Evolutionary conservation across 2,888 invertebrate species (phyloP).

Genomic region (Petrolisthes manimaculis): DNA sequence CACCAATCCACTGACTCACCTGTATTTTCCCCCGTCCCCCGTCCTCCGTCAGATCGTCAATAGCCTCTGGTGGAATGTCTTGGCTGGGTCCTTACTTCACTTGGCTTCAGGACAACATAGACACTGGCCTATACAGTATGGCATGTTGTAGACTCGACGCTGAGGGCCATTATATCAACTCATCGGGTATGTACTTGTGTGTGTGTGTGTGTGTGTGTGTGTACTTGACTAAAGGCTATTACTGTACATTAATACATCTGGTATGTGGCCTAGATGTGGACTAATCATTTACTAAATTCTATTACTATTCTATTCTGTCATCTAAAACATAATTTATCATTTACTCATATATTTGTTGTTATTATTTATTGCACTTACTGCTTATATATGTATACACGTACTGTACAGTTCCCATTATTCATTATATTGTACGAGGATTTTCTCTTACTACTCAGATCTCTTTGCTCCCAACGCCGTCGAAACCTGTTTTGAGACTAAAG

Average conservation of each 20-base stretch:
- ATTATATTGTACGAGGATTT: background rate
- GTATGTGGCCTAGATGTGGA: too few relatives aligned
- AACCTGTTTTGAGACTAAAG: conserved; percentile 36
- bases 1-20: background rate
- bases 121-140: conserved; percentile 70
- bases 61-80: conserved; percentile 88
- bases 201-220: background rate
- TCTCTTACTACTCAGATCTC: background rate
- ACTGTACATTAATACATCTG: too few relatives aligned
- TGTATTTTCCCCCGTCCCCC: background rate
- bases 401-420: background rate
- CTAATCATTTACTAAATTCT: too few relatives aligned
- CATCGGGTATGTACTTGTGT: conserved; percentile 27
- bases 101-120: conserved; percentile 75
- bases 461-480: background rate
- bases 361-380: too few relatives aligned
- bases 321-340: too few relatives aligned
- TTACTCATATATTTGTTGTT: too few relatives aligned
- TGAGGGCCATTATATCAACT: conserved; percentile 39
- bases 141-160: conserved; percentile 67
- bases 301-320: too few relatives aligned
- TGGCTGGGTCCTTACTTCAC: conserved; percentile 98
- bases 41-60: conserved; percentile 75
- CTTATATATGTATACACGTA: background rate
- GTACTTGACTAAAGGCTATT: too few relatives aligned